Evolutionary conservation across 2,113 vertebrate genomes (phyloP).

Genomic region (Zapornia atra): DNA sequence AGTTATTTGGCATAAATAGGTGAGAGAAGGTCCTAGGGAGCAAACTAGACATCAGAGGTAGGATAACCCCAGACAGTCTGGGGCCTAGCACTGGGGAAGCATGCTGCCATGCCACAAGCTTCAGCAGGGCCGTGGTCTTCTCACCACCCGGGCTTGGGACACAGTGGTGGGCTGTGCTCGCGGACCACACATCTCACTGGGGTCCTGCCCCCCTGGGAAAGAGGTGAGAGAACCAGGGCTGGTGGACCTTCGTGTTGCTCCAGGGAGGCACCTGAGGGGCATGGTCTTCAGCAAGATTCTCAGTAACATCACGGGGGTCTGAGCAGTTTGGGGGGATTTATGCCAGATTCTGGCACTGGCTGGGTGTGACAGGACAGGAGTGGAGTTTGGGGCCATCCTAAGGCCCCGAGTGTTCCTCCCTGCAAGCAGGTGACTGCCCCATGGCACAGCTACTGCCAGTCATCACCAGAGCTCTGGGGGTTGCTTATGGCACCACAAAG

Average conservation of each 20-base stretch:
- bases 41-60: background rate
- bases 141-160: background rate
- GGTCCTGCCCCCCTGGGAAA: no score
- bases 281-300: background rate
- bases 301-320: background rate
- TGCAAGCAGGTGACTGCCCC: background rate
- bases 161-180: background rate
- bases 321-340: background rate
- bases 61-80: background rate
- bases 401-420: background rate
- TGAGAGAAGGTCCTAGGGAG: background rate
- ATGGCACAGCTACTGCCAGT: accelerated
- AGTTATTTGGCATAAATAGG: background rate
- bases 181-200: background rate
- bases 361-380: background rate
- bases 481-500: no score
- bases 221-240: background rate
- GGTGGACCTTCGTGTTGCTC: no score
- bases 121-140: no score
- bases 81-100: accelerated
- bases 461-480: background rate
- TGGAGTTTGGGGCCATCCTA: background rate
- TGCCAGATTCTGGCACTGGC: background rate
- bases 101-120: no score
- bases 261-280: accelerated